Evolutionary conservation across 2,888 invertebrate species (phyloP), one percentile per base, ranked within the genome.

Genomic region (Drosophila imparisetae): DNA sequence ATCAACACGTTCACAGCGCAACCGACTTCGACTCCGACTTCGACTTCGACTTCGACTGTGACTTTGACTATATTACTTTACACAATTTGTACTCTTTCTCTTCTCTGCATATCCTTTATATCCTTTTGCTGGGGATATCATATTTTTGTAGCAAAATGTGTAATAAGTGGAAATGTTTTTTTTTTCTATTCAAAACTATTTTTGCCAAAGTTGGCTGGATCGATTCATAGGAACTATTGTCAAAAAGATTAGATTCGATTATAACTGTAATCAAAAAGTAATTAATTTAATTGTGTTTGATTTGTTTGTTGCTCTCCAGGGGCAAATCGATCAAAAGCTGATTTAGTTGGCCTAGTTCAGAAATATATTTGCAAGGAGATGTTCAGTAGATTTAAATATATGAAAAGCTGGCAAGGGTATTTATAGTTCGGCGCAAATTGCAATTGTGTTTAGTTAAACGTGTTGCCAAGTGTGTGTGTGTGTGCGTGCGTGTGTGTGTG

Each of bases 1-100:
- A 67, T 73, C 63, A 76, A 78, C 78, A 78, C 76, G 80, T 78
- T 67, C 49, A 10, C 34, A 49, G 52, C 54, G 53, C 53, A 72
- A 68, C 66, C 57, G 27, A 67, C 72, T 75, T 30, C 50, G 64
- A 60, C 55, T 75, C 52, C 48, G 21, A 63, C 71, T 72, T 42
- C 42, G 64, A 63, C 71, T 72, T 42, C 42, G 64, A 32, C 50
- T 48, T 7, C 24, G 65, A 62, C 53, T 72, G 70, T 75, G 78
- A 66, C 69, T 75, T 78, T 78, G 79, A 88, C 90, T 89, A 88
- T 88, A 86, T 86, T 86, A 89, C 86, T 88, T 86, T 85, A 88
- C 88, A 77, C 67, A 57, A 65, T 66, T 75, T 75, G 72, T 59
- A 45, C 66, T 60, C 61, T 60, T 67, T 76, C 6, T 11, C 42